Evolutionary conservation across 1,140 invertebrate species (phyloP).

Genomic region (Lordiphosa mommai): DNA sequence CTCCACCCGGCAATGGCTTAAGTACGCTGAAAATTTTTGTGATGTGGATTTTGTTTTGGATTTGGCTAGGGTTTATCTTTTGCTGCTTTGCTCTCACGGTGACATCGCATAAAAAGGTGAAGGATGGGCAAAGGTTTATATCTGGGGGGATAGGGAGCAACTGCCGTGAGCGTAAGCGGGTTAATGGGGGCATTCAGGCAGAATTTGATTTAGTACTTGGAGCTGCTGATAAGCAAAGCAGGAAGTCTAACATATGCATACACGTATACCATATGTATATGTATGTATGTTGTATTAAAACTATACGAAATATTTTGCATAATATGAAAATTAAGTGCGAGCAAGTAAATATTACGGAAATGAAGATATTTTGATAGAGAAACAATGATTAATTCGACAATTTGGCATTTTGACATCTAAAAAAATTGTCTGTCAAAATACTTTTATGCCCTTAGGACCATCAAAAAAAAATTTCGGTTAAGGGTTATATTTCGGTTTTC

Average conservation of each 20-base stretch:
- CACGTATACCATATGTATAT: neutral
- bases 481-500: no score
- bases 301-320: slow-evolving; percentile 2
- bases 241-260: slow-evolving; percentile 1
- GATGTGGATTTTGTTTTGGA: slow-evolving; percentile 71
- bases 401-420: no score
- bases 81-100: slow-evolving; percentile 28
- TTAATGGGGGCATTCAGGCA: slow-evolving; percentile 48
- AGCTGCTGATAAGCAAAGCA: slow-evolving; percentile 43
- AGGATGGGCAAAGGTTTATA: slow-evolving; percentile 13
- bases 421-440: no score
- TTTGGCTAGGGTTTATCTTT: slow-evolving; percentile 72
- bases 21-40: slow-evolving; percentile 11
- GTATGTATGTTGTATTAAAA: neutral
- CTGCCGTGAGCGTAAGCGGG: neutral
- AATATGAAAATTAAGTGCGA: neutral
- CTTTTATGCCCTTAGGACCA: no score
- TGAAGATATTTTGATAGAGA: neutral
- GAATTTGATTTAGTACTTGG: slow-evolving; percentile 67
- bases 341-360: neutral
- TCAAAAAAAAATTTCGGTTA: no score
- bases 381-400: no score
- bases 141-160: slow-evolving; percentile 14
- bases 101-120: slow-evolving; percentile 68
- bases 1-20: neutral